Conservation (phyloP, 2,888 invertebrate genomes). For the Mystacides longicornis region DNA sequence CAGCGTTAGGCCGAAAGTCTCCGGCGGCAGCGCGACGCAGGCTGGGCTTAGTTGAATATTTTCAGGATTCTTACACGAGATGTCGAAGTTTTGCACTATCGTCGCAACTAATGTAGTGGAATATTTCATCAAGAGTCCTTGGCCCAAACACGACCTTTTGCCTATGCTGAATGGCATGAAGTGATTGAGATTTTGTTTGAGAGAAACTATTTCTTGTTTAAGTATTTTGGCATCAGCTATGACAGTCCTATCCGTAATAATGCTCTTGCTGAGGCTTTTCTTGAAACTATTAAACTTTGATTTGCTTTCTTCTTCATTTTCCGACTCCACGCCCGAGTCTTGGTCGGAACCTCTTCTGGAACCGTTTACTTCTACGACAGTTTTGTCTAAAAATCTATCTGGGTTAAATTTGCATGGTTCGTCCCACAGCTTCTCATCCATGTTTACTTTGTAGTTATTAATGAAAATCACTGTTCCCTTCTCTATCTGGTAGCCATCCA, state of each 20-base stretch:
- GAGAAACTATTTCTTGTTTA: conserved; percentile 39
- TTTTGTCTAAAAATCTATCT: conserved; percentile 59
- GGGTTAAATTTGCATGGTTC: conserved; percentile 67
- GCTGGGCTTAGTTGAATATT: conserved; percentile 56
- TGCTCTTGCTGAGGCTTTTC: conserved; percentile 4
- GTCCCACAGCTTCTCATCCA: conserved; percentile 65
- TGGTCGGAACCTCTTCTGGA: conserved; percentile 41
- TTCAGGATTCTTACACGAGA: conserved; percentile 48
- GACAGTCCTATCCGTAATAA: not conserved
- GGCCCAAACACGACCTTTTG: conserved; percentile 79
- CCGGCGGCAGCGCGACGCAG: conserved; percentile 67
- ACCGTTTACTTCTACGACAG: conserved; percentile 30
- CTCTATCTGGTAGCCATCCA: conserved; percentile 63
- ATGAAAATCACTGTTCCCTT: conserved; percentile 77
- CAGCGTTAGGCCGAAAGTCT: conserved; percentile 58
- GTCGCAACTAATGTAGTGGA: conserved; percentile 67
- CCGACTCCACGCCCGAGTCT: conserved; percentile 52
- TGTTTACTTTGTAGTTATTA: conserved; percentile 76
- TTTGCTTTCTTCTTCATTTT: conserved; percentile 32
- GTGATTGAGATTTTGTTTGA: conserved; percentile 55
- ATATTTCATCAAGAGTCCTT: conserved; percentile 70
- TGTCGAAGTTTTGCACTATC: conserved; percentile 62
- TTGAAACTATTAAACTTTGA: not conserved
- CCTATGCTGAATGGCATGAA: conserved; percentile 84
- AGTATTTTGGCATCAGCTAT: conserved; percentile 29